phyloP scores from a whole-genome alignment of 2,113 vertebrate genomes.

The Setophaga coronata region DNA sequence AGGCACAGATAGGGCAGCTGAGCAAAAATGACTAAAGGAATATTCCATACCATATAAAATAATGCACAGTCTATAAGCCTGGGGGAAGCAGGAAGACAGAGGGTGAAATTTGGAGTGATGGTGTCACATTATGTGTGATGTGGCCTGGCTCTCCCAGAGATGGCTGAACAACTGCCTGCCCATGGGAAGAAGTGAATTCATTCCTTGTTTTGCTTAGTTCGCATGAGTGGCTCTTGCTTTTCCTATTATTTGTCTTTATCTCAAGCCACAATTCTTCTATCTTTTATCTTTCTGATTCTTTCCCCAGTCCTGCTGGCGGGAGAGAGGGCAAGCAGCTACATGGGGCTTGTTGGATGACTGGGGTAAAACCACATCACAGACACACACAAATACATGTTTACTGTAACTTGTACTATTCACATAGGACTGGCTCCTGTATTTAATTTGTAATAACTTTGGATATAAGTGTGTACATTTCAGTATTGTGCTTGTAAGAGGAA shows the following conservation, averaged over 20 bases:
- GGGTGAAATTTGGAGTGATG: neutral
- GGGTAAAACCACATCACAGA: neutral
- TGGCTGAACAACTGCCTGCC: neutral
- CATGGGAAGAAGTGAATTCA: neutral
- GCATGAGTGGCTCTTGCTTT: neutral
- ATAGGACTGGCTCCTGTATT: neutral
- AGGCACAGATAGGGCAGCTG: neutral
- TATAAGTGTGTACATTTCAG: neutral
- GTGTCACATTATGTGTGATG: neutral
- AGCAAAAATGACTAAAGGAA: neutral
- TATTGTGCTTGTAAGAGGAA: neutral
- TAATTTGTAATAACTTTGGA: neutral
- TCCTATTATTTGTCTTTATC: neutral
- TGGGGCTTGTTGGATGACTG: too few species aligned
- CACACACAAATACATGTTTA: neutral
- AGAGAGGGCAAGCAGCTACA: rapidly evolving
- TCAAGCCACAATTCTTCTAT: rapidly evolving
- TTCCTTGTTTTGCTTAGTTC: neutral
- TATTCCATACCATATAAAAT: neutral
- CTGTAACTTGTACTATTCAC: neutral
- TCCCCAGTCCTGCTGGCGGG: rapidly evolving
- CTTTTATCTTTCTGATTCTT: neutral
- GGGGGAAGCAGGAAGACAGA: neutral
- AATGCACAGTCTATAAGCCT: neutral
- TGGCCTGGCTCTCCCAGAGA: neutral